These are phyloP conservation scores for Corythoichthys haematopterus DNA, from an alignment of 2,113 vertebrate species.

Conservation along the genomic window DNA sequence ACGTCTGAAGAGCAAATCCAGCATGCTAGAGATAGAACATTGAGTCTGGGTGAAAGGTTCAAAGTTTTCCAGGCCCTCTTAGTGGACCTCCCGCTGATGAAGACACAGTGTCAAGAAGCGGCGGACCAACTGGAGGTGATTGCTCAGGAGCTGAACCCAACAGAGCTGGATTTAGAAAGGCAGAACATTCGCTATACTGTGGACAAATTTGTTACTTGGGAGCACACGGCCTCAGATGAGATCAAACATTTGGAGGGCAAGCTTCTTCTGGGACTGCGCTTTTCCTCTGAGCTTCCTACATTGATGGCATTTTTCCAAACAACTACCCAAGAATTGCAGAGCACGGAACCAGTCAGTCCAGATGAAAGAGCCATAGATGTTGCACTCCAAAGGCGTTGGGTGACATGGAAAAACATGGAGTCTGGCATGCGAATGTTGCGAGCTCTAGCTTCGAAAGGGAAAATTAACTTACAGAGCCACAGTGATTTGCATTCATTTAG, in stretches of 20 bases:
- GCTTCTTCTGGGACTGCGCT: constrained; percentile 43
- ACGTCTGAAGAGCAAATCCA: constrained; percentile 63
- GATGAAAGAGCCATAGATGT: constrained; percentile 65
- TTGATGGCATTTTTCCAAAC: constrained; percentile 63
- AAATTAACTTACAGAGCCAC: constrained; percentile 37
- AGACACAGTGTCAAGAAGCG: constrained; percentile 66
- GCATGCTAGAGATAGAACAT: constrained; percentile 33
- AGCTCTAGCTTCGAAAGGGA: constrained; percentile 45
- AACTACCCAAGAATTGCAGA: constrained; percentile 64
- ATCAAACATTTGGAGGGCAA: constrained; percentile 59
- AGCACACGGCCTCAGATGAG: constrained; percentile 58
- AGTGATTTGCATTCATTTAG: constrained; percentile 58
- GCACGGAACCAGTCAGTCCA: constrained; percentile 62
- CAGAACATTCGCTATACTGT: constrained; percentile 59
- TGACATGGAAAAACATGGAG: constrained; percentile 71
- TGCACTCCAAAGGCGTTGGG: constrained; percentile 69
- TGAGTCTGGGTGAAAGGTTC: constrained; percentile 52
- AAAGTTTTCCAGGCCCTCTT: constrained; percentile 67
- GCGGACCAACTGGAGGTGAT: constrained; percentile 72
- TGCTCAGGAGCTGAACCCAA: constrained; percentile 55
- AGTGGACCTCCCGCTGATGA: constrained; percentile 71
- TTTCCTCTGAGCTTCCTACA: constrained; percentile 57
- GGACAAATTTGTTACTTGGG: constrained; percentile 66
- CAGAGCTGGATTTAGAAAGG: constrained; percentile 70
- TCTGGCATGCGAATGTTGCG: constrained; percentile 68